These are phyloP conservation scores for Drosophila athabasca DNA, from an alignment of 1,140 invertebrate genomes.

Conservation along the genomic window DNA sequence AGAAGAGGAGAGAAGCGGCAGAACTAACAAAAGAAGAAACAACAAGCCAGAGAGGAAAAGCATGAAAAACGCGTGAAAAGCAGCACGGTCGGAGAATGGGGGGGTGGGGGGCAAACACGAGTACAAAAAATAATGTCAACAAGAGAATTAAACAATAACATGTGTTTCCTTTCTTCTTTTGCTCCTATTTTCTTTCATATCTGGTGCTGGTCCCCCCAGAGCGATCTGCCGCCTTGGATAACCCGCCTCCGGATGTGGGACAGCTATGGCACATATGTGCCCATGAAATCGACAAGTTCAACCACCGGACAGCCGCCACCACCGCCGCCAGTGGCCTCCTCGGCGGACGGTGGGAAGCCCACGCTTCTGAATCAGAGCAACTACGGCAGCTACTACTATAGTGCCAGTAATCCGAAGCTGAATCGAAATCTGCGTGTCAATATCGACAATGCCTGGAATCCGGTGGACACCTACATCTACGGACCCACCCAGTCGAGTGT, in stretches of 20 bases:
- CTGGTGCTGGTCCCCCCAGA: slow-evolving; percentile 35
- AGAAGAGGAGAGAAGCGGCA: not conserved
- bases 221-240: slow-evolving; percentile 84
- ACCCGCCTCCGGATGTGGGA: slow-evolving; percentile 86
- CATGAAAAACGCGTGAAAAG: slow-evolving; percentile 22
- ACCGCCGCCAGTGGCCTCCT: slow-evolving; percentile 74
- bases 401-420: slow-evolving; percentile 79
- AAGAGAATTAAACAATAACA: slow-evolving; percentile 64
- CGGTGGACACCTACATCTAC: slow-evolving; percentile 83
- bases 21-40: slow-evolving; percentile 25
- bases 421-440: slow-evolving; percentile 80
- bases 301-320: slow-evolving; percentile 78
- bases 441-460: slow-evolving; percentile 83
- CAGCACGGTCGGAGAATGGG: no score
- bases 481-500: slow-evolving; percentile 82
- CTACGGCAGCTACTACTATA: slow-evolving; percentile 81
- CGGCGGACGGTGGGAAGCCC: slow-evolving; percentile 70
- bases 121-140: slow-evolving; percentile 55
- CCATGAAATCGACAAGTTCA: slow-evolving; percentile 75
- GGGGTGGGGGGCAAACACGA: slow-evolving; percentile 1
- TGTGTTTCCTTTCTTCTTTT: slow-evolving; percentile 16
- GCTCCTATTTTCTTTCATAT: slow-evolving; percentile 4
- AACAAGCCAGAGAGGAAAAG: slow-evolving; percentile 27
- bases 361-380: slow-evolving; percentile 69
- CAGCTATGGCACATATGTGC: slow-evolving; percentile 83